Evolutionary conservation across 1,140 invertebrate genomes (phyloP).

Genomic region (Hypothenemus hampei): DNA sequence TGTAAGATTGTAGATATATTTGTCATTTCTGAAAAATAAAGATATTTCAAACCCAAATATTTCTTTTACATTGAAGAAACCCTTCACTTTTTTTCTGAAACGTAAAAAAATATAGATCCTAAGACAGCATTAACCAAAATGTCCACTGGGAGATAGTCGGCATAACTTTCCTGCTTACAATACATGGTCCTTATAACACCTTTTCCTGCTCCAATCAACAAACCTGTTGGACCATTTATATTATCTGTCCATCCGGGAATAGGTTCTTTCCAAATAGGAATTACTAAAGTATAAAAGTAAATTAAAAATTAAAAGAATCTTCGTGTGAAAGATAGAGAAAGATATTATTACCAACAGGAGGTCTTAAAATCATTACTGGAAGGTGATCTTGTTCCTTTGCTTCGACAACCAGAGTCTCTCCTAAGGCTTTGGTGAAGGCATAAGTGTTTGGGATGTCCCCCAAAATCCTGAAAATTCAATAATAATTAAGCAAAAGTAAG

Average conservation of each 20-base stretch:
- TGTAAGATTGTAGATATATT: slow-evolving; percentile 65
- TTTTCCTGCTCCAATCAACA: slow-evolving; percentile 74
- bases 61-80: neutral
- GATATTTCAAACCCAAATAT: neutral
- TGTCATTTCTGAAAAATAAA: slow-evolving; percentile 22
- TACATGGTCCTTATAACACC: slow-evolving; percentile 82
- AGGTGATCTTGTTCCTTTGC: slow-evolving; percentile 65
- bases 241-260: slow-evolving; percentile 91
- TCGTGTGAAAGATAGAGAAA: neutral
- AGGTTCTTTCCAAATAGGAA: slow-evolving; percentile 76
- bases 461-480: slow-evolving; percentile 60
- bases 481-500: no score
- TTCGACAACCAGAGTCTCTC: slow-evolving; percentile 77
- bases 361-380: slow-evolving; percentile 82
- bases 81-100: slow-evolving; percentile 33
- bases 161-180: slow-evolving; percentile 68
- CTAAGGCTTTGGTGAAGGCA: slow-evolving; percentile 85
- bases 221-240: slow-evolving; percentile 81
- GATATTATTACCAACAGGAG: slow-evolving; percentile 70
- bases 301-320: neutral
- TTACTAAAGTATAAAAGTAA: slow-evolving; percentile 50
- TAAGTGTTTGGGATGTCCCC: slow-evolving; percentile 85
- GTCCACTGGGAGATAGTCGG: slow-evolving; percentile 85
- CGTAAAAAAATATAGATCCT: slow-evolving; percentile 56
- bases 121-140: slow-evolving; percentile 73